A percentile compares a stretch with the other conserved stretches of the same genome.
phyloP scores from a whole-genome alignment of 2,797 vertebrate species.

The Dryobates pubescens region DNA sequence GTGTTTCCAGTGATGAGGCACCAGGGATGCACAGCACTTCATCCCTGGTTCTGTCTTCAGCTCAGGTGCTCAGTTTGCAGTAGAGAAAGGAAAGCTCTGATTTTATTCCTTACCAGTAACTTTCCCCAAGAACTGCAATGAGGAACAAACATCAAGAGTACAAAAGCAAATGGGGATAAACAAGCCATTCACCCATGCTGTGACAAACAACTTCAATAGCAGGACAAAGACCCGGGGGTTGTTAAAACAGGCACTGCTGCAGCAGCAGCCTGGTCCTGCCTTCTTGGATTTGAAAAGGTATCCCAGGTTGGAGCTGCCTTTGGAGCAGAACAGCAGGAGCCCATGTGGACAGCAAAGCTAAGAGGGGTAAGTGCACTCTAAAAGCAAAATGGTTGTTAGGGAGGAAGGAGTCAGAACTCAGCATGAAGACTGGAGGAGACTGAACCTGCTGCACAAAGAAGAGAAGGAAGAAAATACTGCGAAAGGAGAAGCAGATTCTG shows the following conservation, averaged over 20 bases:
- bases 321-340: not conserved
- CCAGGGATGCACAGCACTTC: accelerated
- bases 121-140: not conserved
- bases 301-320: not conserved
- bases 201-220: not conserved
- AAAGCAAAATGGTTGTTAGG: not conserved
- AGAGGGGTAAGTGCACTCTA: not conserved
- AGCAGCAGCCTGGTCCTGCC: not conserved
- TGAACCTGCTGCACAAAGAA: not conserved
- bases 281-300: not conserved
- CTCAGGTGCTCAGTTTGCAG: not conserved
- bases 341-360: not conserved
- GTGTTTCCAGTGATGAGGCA: not conserved
- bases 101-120: not conserved
- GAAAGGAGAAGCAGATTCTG: not conserved
- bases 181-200: not conserved
- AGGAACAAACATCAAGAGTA: not conserved
- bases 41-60: not conserved
- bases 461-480: not conserved
- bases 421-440: not conserved
- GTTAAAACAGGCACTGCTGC: not conserved
- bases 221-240: not conserved
- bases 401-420: not conserved
- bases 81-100: not conserved
- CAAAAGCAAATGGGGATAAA: not conserved